A percentile compares a stretch with the other conserved stretches of the same genome.
Evolutionary conservation across 2,113 vertebrate genomes (phyloP).

Genomic region (Cynopterus brachyotis): DNA sequence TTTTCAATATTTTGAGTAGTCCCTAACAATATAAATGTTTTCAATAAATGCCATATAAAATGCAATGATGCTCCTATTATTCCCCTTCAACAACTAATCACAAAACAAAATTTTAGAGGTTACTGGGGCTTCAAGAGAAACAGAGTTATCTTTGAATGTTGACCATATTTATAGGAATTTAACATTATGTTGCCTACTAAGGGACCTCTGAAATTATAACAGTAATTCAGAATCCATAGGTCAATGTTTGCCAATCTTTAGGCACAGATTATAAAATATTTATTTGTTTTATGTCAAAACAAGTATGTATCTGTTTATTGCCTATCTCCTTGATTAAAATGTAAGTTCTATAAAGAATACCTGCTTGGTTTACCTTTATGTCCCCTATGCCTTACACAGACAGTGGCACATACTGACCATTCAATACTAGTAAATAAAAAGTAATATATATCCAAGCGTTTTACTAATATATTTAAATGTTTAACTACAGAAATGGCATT

Average conservation of each 20-base stretch:
- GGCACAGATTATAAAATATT: not conserved
- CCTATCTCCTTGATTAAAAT: not conserved
- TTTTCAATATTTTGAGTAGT: not conserved
- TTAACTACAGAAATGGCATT: not conserved
- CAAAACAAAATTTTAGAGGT: constrained; percentile 11
- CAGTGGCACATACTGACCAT: not conserved
- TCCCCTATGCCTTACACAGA: not conserved
- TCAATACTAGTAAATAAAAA: not conserved
- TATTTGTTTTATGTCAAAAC: not conserved
- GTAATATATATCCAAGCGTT: not conserved
- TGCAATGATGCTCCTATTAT: not conserved
- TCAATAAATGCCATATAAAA: not conserved
- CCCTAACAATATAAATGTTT: not conserved
- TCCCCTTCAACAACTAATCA: not conserved
- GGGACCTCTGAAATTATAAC: not conserved
- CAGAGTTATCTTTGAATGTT: not conserved
- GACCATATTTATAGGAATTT: not conserved
- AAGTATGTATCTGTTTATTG: not conserved
- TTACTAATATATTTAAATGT: not conserved
- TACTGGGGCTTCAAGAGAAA: not conserved
- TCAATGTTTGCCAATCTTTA: not conserved
- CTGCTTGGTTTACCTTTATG: not conserved
- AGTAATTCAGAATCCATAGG: not conserved
- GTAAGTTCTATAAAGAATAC: not conserved
- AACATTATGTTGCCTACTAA: not conserved